These are phyloP conservation scores for Boulengeromyrus knoepffleri DNA, from an alignment of 2,113 vertebrate species.

Conservation along the genomic window DNA sequence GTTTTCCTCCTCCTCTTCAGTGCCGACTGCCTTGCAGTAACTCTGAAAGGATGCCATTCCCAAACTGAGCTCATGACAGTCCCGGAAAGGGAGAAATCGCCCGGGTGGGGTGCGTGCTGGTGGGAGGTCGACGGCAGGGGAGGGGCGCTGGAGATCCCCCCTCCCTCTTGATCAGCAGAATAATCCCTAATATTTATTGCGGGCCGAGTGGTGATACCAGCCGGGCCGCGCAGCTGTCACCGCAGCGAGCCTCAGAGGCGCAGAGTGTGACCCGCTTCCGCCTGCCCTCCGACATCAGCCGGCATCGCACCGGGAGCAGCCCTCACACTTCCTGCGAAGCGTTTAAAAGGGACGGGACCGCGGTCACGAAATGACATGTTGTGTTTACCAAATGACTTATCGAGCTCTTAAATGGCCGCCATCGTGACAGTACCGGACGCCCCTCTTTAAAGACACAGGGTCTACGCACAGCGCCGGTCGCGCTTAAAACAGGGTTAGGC, in stretches of 20 bases:
- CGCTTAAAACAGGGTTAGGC: neutral
- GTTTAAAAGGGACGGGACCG: slow-evolving; percentile 55
- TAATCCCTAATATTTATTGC: neutral
- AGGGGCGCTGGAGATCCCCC: slow-evolving; percentile 1
- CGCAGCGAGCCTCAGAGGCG: neutral
- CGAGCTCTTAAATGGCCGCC: neutral
- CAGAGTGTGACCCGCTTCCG: slow-evolving; percentile 35
- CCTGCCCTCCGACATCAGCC: slow-evolving; percentile 50
- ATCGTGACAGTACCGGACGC: neutral
- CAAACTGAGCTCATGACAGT: slow-evolving; percentile 54
- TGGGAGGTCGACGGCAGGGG: neutral
- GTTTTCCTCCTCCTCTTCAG: slow-evolving; percentile 51
- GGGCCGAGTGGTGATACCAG: neutral
- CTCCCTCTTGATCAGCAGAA: neutral
- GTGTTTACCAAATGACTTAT: neutral
- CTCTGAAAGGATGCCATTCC: slow-evolving; percentile 66
- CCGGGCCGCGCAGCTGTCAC: neutral
- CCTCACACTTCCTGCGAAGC: slow-evolving; percentile 61
- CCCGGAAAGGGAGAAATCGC: neutral
- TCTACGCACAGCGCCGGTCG: neutral
- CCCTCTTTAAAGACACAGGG: neutral
- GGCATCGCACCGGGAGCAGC: slow-evolving; percentile 47
- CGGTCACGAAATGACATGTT: neutral
- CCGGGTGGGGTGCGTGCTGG: neutral
- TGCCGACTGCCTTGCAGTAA: slow-evolving; percentile 56